Conservation (phyloP, 2,797 vertebrate species). For the Pelodytes ibericus region DNA sequence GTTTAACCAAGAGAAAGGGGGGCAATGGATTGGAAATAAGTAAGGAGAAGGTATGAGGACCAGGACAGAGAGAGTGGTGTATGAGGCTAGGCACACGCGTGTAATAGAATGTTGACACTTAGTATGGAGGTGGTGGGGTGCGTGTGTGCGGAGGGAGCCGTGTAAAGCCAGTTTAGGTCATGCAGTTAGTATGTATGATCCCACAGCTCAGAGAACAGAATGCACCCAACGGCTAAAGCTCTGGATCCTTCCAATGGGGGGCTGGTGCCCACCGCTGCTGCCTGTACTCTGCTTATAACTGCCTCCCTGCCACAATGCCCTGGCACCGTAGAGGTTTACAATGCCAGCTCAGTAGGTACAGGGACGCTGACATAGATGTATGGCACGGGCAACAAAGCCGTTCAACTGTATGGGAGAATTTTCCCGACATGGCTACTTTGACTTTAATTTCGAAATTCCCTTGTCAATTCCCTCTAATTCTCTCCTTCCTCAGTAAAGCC, state of each 20-base stretch:
- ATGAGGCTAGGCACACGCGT: background rate
- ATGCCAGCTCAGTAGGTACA: too few relatives aligned
- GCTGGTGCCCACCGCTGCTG: background rate
- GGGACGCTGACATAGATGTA: too few relatives aligned
- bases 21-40: too few relatives aligned
- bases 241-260: constrained; percentile 25
- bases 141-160: too few relatives aligned
- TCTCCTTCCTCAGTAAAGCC: too few relatives aligned
- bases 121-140: background rate
- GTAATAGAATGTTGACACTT: background rate
- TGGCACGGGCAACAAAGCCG: too few relatives aligned
- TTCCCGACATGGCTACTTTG: too few relatives aligned
- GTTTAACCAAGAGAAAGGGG: too few relatives aligned
- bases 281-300: constrained; percentile 8
- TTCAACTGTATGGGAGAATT: too few relatives aligned
- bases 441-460: too few relatives aligned
- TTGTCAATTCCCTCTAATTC: too few relatives aligned
- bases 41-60: too few relatives aligned
- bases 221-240: constrained; percentile 32
- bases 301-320: background rate
- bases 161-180: constrained; percentile 19
- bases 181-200: constrained; percentile 27
- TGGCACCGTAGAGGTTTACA: background rate
- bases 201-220: constrained; percentile 17
- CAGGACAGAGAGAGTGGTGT: background rate